Evolutionary conservation across 2,888 invertebrate genomes (phyloP), one percentile per base, ranked within the genome.

Genomic region (Leptogaster cylindrica): DNA sequence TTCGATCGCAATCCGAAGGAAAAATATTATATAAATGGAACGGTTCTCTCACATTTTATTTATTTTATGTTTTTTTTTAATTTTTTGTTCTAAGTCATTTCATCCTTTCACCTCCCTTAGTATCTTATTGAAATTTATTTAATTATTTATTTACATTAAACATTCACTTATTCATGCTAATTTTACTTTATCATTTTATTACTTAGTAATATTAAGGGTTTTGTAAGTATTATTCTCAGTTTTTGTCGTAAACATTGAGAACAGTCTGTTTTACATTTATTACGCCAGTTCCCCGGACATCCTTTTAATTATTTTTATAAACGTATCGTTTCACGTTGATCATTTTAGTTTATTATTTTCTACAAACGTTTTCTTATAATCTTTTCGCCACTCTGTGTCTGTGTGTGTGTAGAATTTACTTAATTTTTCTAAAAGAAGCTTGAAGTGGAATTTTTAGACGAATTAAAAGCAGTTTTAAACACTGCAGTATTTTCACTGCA

Each of bases 161-260:
- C 61, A 61, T 44, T 61, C 36, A 61, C 61, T 61, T 61, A 61
- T 27, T 41, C 23, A 61, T 12, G 23, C 61, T 61, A 61, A 27
- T 44, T 44, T 23, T 52, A 33, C 20, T 58, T 36, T 2, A n/a
- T 48, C 27, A 25, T 25, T 61, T 61, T 28, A 61, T 61, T 61
- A 61, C 61, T 61, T 61, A 61, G 61, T 61, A 61, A 61, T 61
- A 61, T 61, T 61, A 61, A 61, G 61, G 28, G 41, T 61, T 58
- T 61, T 61, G 61, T 61, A 44, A 44, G 44, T 44, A 44, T 27
- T 61, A 61, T 61, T 61, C 41, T 61, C 61, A 41, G 41, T 44
- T 16, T 44, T 44, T n/a, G 39, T 27, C 58, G 31, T 41, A 58
- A 58, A 58, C 31, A 58, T 58, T 41, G 58, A 58, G 58, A 58